A percentile compares a stretch with the other conserved stretches of the same genome.
These are phyloP conservation scores for Nycteola revayana DNA, from an alignment of 2,888 invertebrate species.

Conservation along the genomic window DNA sequence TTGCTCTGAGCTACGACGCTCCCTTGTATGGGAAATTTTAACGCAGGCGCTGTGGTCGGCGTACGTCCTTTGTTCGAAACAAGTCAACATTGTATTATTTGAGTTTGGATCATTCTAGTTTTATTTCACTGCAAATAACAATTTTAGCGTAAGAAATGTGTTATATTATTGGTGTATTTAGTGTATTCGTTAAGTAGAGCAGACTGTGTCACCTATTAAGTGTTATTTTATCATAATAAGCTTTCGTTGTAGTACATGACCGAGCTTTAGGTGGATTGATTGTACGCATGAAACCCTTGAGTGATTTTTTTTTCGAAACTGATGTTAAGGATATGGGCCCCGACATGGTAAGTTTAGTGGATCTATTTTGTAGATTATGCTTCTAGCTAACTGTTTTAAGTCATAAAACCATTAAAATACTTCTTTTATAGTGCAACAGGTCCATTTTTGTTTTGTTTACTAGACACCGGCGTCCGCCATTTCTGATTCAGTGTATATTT, in stretches of 20 bases:
- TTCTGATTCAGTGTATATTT: conserved; percentile 73
- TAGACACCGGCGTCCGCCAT: conserved; percentile 84
- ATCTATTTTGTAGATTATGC: conserved; percentile 40
- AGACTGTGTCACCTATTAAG: conserved; percentile 45
- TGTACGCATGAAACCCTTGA: conserved; percentile 86
- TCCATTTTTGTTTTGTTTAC: conserved; percentile 83
- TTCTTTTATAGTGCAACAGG: conserved; percentile 79
- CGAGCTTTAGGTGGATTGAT: conserved; percentile 64
- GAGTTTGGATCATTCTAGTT: conserved; percentile 66
- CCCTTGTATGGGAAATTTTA: conserved; percentile 59
- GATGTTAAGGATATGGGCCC: conserved; percentile 92
- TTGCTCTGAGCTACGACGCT: conserved; percentile 55
- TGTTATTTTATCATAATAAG: conserved; percentile 51
- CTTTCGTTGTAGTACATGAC: conserved; percentile 65
- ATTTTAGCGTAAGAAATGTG: conserved; percentile 60
- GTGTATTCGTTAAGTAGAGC: conserved; percentile 40
- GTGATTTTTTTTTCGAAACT: conserved; percentile 85
- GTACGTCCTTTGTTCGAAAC: conserved; percentile 82
- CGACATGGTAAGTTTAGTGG: conserved; percentile 86
- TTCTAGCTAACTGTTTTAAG: conserved; percentile 56
- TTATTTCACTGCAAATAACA: conserved; percentile 47
- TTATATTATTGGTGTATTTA: conserved; percentile 40
- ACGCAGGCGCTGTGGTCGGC: conserved; percentile 79
- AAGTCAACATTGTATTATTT: conserved; percentile 77
- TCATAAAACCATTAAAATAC: conserved; percentile 61